Base-by-base conservation (phyloP, 2,113 vertebrate genomes). In the Tretioscincus oriximinensis region DNA sequence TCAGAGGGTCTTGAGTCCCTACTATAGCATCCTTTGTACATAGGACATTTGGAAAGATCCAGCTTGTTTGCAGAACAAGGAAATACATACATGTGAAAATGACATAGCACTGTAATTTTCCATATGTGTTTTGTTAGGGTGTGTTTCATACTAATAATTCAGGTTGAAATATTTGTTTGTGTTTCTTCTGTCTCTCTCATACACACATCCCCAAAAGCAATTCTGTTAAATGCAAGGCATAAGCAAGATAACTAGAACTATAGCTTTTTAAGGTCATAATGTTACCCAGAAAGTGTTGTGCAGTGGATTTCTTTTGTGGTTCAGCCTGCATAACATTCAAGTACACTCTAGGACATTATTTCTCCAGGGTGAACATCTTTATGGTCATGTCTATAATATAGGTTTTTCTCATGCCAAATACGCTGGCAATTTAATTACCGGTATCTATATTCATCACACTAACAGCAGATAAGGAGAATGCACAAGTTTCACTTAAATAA, bases 241-340 rank as follows among this genome's bases (percentile, higher is more conserved):
- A 58, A 88, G 54, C 47, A 77, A 60, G 16, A 22, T 9, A 58
- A 31, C 4, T 82, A 26, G 22, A 63, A 7, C 78, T 75, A 65
- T 88, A 88, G 69, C 47, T 45, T 65, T 91, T 84, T 83, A 83
- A 84, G 67, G 78, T 80, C 35, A 81, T 12, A 14, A 35, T 12
- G 9, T 58, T 74, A 64, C 45, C 74, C 77, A 26, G 18, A 1
- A 35, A 76, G 85, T 4, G 2, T 45, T 78, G 84, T 84, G 9
- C 65, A 83, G 10, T n/a, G 11, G 3, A 60, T 84, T 11, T 9
- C 78, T 80, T 74, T 60, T 12, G 81, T 7, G 68, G 47, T 51
- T 78, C 77, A 80, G 73, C 51, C 86, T 81, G 45, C 60, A 84
- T 31, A 78, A 5, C 51, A 89, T 92, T 83, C 28, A 73, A 81